These are phyloP conservation scores for Formica selysi DNA, from an alignment of 1,140 invertebrate genomes.

Conservation along the genomic window DNA sequence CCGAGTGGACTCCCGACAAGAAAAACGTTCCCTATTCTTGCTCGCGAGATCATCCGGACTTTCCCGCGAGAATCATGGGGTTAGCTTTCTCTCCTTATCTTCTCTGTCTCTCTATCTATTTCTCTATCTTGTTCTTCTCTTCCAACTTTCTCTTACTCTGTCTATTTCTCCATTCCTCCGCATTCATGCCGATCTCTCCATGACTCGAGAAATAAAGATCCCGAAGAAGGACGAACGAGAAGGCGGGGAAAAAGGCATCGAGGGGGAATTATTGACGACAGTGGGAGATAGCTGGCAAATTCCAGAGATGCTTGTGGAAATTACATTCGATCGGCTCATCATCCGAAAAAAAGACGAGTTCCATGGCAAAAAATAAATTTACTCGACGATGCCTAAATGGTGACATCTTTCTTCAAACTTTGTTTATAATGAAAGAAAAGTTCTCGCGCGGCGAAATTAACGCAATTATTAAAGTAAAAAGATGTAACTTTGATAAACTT, in stretches of 20 bases:
- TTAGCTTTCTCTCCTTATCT: background rate
- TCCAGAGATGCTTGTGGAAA: conserved; percentile 57
- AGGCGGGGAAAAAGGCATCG: background rate
- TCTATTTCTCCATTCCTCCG: conserved; percentile 24
- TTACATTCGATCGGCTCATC: conserved; percentile 56
- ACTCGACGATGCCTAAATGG: background rate
- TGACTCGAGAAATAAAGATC: conserved; percentile 56
- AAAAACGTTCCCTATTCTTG: conserved; percentile 61
- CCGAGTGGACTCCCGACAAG: conserved; percentile 65
- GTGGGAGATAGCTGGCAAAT: conserved; percentile 17
- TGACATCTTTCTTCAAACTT: conserved; percentile 44
- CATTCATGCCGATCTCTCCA: conserved; percentile 31
- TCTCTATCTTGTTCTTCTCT: background rate
- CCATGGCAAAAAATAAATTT: conserved; percentile 34
- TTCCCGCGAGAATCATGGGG: conserved; percentile 61
- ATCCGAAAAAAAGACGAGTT: conserved; percentile 20
- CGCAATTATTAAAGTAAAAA: background rate
- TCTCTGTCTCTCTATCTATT: background rate
- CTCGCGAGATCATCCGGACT: conserved; percentile 30
- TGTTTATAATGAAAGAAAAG: conserved; percentile 14
- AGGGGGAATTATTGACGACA: conserved; percentile 51
- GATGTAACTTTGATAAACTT: background rate
- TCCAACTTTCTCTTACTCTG: background rate
- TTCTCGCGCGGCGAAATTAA: background rate
- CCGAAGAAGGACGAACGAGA: background rate